Conservation (phyloP, 2,113 vertebrate species). For the Cacatua alba region DNA sequence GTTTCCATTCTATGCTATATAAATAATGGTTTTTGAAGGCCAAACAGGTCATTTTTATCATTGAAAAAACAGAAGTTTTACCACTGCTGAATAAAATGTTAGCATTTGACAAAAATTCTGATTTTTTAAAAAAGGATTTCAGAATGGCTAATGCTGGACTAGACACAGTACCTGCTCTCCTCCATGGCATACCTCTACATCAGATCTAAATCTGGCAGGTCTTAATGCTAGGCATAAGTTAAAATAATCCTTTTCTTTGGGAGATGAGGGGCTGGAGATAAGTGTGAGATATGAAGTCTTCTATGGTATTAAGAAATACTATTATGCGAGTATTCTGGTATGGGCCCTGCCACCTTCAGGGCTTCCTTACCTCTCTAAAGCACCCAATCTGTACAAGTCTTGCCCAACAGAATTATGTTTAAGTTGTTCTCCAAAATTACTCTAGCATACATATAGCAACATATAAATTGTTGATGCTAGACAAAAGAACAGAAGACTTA, state of each 20-base stretch:
- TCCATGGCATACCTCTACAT: background rate
- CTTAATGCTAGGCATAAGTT: background rate
- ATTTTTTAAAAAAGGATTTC: background rate
- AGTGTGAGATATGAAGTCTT: background rate
- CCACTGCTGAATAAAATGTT: background rate
- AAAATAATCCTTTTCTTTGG: background rate
- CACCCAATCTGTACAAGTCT: background rate
- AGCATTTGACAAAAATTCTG: background rate
- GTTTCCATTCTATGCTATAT: background rate
- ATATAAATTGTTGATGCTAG: background rate
- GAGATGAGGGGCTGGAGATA: background rate
- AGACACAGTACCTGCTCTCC: background rate
- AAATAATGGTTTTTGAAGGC: background rate
- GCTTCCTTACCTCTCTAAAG: background rate
- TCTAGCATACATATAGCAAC: background rate
- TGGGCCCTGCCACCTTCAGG: background rate
- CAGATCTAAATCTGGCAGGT: background rate
- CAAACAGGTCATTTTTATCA: background rate
- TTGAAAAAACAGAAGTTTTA: background rate
- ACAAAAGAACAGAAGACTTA: background rate
- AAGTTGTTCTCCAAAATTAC: background rate
- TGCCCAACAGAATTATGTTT: background rate
- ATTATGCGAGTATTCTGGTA: background rate
- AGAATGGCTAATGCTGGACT: background rate
- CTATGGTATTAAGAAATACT: background rate